Conservation (phyloP, 2,113 vertebrate genomes). For the Probosciger aterrimus region DNA sequence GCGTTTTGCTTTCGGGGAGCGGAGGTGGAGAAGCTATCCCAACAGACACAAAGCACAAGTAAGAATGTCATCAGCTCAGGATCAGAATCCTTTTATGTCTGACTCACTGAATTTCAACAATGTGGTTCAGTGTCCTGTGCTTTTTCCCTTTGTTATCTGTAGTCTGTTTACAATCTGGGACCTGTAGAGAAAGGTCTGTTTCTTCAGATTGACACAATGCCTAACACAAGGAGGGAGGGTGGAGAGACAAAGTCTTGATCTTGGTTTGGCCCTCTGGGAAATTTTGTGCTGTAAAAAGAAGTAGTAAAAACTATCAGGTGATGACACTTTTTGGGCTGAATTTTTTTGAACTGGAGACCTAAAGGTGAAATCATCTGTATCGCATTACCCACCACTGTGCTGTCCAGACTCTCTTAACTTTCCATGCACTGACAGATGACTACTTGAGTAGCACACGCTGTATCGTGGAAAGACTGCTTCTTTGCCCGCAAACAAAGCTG, state of each 20-base stretch:
- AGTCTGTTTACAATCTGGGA: not conserved
- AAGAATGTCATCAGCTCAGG: not conserved
- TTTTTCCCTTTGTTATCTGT: not conserved
- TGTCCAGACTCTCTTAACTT: slow-evolving; percentile 21
- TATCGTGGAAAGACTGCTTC: not conserved
- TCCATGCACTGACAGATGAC: not conserved
- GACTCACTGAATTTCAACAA: not conserved
- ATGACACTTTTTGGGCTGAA: slow-evolving; percentile 60
- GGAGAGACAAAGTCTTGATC: not conserved
- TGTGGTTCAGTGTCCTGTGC: not conserved
- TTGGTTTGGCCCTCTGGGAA: slow-evolving; percentile 7
- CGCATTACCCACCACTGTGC: slow-evolving; percentile 16
- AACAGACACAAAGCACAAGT: not conserved
- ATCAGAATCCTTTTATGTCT: not conserved
- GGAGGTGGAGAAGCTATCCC: not conserved
- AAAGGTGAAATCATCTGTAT: slow-evolving; percentile 60
- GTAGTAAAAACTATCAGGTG: slow-evolving; percentile 54
- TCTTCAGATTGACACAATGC: not conserved
- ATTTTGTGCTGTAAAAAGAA: slow-evolving; percentile 39
- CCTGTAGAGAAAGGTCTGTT: not conserved
- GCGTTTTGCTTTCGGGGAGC: not conserved
- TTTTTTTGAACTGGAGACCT: slow-evolving; percentile 56
- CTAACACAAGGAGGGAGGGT: not conserved
- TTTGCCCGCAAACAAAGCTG: not conserved
- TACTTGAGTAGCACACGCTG: not conserved